A percentile compares a stretch with the other conserved stretches of the same genome.
Conservation (phyloP, 2,888 invertebrate species). For the Hipparchia semele region DNA sequence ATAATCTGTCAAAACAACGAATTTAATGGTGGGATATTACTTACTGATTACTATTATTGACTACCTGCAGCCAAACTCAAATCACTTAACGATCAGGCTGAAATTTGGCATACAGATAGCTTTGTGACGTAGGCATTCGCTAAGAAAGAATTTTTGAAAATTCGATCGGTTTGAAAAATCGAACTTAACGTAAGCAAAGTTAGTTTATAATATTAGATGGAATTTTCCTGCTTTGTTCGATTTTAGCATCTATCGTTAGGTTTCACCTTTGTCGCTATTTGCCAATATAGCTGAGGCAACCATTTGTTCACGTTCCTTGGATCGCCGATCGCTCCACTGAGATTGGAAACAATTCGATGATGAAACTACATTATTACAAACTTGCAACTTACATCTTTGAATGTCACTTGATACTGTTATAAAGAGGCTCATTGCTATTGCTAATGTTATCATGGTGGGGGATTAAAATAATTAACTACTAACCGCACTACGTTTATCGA, state of each 20-base stretch:
- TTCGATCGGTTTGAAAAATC: neutral
- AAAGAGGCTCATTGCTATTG: neutral
- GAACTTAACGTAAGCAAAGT: neutral
- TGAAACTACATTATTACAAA: conserved; percentile 9
- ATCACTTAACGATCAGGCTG: too few relatives aligned
- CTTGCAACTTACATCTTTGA: conserved; percentile 5
- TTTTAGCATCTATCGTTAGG: neutral
- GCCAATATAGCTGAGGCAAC: conserved; percentile 23
- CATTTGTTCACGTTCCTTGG: conserved; percentile 21
- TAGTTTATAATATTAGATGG: neutral
- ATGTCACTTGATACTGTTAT: conserved; percentile 16
- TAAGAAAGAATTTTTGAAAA: too few relatives aligned
- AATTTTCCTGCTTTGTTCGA: neutral
- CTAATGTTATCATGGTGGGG: neutral
- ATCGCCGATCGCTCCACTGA: conserved; percentile 29
- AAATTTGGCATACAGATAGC: too few relatives aligned
- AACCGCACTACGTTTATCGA: too few relatives aligned
- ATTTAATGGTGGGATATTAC: neutral
- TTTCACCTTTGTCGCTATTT: conserved; percentile 23
- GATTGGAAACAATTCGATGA: conserved; percentile 29
- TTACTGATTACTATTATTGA: too few relatives aligned
- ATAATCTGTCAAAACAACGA: too few relatives aligned
- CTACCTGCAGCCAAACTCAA: too few relatives aligned
- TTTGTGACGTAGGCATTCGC: too few relatives aligned
- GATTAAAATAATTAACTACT: too few relatives aligned